Evolutionary conservation across 1,140 invertebrate genomes (phyloP).

Genomic region (Zophobas atratus): DNA sequence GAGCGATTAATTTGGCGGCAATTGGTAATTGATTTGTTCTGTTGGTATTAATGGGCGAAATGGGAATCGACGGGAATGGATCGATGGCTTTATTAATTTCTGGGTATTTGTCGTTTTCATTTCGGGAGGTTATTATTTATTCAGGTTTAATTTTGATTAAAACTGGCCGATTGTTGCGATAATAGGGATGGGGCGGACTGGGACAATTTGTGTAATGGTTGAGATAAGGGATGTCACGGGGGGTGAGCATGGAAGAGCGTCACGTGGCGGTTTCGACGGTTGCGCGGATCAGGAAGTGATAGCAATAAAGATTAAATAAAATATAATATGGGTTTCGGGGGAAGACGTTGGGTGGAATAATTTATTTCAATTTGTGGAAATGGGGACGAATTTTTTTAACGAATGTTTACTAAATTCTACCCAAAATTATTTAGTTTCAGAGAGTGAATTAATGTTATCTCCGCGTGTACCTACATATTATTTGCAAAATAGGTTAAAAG

Average conservation of each 20-base stretch:
- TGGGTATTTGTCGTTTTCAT: slow-evolving; percentile 18
- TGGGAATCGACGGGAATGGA: neutral
- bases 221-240: slow-evolving; percentile 43
- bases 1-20: slow-evolving; percentile 31
- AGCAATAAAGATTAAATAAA: no score
- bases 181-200: slow-evolving; percentile 20
- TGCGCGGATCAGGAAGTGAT: no score
- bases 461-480: no score
- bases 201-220: slow-evolving; percentile 52
- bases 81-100: slow-evolving; percentile 12
- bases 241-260: slow-evolving; percentile 30
- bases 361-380: no score
- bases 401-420: no score
- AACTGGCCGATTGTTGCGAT: slow-evolving; percentile 31
- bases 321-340: no score
- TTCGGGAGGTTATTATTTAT: slow-evolving; percentile 43
- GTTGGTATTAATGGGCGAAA: slow-evolving; percentile 1
- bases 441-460: no score
- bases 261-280: neutral
- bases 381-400: no score
- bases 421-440: no score
- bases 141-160: slow-evolving; percentile 51
- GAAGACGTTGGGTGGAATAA: no score
- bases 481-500: no score
- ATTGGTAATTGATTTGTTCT: slow-evolving; percentile 40